Conservation (phyloP, 2,888 invertebrate species). For the Chymomyza caudatula region DNA sequence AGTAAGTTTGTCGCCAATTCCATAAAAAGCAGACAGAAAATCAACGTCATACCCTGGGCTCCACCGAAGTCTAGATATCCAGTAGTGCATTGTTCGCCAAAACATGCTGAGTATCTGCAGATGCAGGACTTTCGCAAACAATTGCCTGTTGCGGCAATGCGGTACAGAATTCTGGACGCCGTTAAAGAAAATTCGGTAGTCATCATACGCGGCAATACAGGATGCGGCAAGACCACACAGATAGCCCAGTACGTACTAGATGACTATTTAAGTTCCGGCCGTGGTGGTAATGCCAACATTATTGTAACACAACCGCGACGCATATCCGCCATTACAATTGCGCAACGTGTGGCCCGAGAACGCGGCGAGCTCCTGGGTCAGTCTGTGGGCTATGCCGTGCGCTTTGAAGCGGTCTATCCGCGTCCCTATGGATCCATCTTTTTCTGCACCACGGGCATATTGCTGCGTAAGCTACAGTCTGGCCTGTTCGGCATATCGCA, state of each 20-base stretch:
- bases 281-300: constrained; percentile 82
- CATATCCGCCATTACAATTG: constrained; percentile 94
- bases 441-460: constrained; percentile 96
- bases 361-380: constrained; percentile 82
- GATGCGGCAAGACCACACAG: constrained; percentile 91
- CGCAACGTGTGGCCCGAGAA: constrained; percentile 93
- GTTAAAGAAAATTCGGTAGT: constrained; percentile 91
- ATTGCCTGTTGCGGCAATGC: constrained; percentile 89
- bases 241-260: constrained; percentile 97
- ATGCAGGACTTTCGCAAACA: constrained; percentile 81
- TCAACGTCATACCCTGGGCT: constrained; percentile 92
- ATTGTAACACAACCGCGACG: constrained; percentile 95
- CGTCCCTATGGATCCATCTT: constrained; percentile 88
- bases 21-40: constrained; percentile 38
- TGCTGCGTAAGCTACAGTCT: constrained; percentile 89
- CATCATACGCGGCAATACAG: constrained; percentile 90
- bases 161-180: constrained; percentile 87
- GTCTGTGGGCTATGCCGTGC: constrained; percentile 84
- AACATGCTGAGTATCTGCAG: constrained; percentile 80
- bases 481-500: constrained; percentile 91
- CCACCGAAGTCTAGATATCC: constrained; percentile 98
- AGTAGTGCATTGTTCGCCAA: constrained; percentile 80
- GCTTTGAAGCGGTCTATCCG: constrained; percentile 90
- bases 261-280: constrained; percentile 81
- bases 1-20: constrained; percentile 31